phyloP scores from a whole-genome alignment of 2,113 vertebrate species.

The Anoura caudifer region DNA sequence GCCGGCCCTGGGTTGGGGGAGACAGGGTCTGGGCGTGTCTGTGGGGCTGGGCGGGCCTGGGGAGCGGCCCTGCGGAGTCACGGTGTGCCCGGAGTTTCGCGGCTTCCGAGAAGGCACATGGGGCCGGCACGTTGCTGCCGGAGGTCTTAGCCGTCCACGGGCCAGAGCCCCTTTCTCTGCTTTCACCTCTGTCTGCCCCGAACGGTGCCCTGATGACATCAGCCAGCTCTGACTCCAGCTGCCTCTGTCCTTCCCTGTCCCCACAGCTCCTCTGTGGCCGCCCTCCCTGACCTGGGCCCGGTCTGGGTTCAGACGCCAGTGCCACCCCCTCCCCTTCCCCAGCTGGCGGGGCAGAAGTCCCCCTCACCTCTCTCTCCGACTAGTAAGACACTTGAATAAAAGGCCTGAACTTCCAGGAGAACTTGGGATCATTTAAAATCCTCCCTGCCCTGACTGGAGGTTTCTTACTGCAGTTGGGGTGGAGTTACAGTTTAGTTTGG shows the following conservation, averaged over 20 bases:
- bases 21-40: fast-evolving
- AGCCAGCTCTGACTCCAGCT: neutral
- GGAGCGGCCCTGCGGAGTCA: neutral
- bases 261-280: fast-evolving
- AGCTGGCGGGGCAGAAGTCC: neutral
- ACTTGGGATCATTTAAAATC: neutral
- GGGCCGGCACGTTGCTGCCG: neutral
- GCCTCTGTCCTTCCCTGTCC: neutral
- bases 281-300: fast-evolving
- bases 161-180: neutral
- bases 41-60: neutral
- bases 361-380: neutral
- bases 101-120: too few relatives aligned
- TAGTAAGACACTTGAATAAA: neutral
- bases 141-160: neutral
- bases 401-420: neutral
- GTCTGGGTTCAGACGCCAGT: neutral
- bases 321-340: too few relatives aligned
- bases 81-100: neutral
- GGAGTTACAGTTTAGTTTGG: neutral
- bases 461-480: neutral
- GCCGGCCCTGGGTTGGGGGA: neutral
- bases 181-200: neutral
- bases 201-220: neutral
- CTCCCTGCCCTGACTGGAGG: neutral